A percentile compares a stretch with the other conserved stretches of the same genome.
Conservation (phyloP, 2,888 invertebrate genomes). For the Drosophila mimica region DNA sequence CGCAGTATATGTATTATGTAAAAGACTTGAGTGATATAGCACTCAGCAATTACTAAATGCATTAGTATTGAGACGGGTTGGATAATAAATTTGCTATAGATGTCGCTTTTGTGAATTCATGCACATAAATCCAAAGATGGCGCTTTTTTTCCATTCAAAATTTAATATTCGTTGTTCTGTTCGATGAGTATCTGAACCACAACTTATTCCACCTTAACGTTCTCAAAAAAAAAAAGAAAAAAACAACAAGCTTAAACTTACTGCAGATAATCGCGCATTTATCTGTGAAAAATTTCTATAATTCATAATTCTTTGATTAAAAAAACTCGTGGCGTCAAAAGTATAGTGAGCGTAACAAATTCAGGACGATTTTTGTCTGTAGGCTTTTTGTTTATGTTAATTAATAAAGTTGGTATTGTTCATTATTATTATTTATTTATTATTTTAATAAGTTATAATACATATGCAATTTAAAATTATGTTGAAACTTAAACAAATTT, state of each 20-base stretch:
- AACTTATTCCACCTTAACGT: background rate
- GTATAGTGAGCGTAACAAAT: background rate
- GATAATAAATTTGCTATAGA: background rate
- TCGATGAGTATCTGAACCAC: background rate
- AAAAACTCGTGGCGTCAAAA: background rate
- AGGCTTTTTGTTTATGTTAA: background rate
- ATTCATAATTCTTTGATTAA: background rate
- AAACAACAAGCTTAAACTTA: background rate
- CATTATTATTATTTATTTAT: background rate
- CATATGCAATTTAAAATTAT: background rate
- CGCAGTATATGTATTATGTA: background rate
- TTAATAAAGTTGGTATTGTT: background rate
- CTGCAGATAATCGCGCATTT: background rate
- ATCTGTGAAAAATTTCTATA: no score
- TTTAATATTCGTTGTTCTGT: background rate
- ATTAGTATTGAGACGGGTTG: background rate
- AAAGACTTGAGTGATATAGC: background rate
- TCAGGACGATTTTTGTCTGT: background rate
- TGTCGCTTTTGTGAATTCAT: background rate
- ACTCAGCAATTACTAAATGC: background rate
- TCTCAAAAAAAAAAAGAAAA: background rate
- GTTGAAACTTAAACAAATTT: slow-evolving; percentile 23
- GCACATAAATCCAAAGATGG: background rate
- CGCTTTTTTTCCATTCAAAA: background rate
- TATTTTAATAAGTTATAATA: background rate